Evolutionary conservation across 2,888 invertebrate species (phyloP).

Genomic region (Agriopis leucophaearia): DNA sequence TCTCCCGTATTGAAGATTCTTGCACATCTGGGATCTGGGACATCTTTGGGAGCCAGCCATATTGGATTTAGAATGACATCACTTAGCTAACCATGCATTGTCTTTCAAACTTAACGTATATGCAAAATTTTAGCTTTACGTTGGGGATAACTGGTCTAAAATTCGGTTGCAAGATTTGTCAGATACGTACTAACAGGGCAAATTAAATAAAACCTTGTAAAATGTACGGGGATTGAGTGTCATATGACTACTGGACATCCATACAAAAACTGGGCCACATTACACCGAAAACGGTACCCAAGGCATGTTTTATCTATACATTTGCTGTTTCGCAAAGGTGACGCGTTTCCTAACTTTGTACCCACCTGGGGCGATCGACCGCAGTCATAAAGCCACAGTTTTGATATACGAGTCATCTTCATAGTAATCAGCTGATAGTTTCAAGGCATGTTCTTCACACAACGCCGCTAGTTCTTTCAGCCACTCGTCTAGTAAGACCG

Average conservation of each 20-base stretch:
- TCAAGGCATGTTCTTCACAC: slow-evolving; percentile 95
- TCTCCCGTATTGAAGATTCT: no score
- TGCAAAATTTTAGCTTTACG: no score
- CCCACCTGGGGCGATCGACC: slow-evolving; percentile 44
- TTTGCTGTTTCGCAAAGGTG: slow-evolving; percentile 9
- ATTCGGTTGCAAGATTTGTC: no score
- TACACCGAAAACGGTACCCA: neutral
- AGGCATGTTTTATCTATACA: slow-evolving; percentile 7
- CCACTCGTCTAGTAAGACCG: slow-evolving; percentile 97
- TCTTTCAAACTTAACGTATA: no score
- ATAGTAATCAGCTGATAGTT: slow-evolving; percentile 66
- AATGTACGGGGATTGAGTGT: neutral
- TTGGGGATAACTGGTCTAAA: no score
- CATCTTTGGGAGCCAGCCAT: no score
- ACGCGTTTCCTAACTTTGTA: slow-evolving; percentile 29
- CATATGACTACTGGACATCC: neutral
- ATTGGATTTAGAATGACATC: no score
- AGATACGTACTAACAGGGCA: no score
- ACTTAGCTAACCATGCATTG: no score
- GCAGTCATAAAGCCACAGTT: slow-evolving; percentile 80
- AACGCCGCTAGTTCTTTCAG: slow-evolving; percentile 97
- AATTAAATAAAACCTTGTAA: no score
- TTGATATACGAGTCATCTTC: slow-evolving; percentile 74
- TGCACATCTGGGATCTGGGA: no score
- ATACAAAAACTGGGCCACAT: neutral